A percentile compares a stretch with the other conserved stretches of the same genome.
These are phyloP conservation scores for Perdix hodgsoniae DNA, from an alignment of 2,797 vertebrate species.

Conservation along the genomic window DNA sequence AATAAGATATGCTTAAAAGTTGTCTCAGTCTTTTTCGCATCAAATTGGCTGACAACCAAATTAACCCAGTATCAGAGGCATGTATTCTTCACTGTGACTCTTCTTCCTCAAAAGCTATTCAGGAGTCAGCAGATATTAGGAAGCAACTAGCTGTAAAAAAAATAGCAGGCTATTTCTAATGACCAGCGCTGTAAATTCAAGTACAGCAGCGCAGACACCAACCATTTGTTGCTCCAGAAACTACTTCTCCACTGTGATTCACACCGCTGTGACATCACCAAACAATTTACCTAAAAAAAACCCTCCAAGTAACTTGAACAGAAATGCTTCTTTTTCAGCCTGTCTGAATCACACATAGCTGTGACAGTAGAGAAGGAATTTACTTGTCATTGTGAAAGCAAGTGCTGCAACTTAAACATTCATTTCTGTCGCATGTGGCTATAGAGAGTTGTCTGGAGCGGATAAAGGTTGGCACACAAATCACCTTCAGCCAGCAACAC, in stretches of 20 bases:
- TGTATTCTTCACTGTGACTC: not conserved
- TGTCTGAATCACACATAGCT: constrained; percentile 59
- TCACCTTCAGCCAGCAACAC: not conserved
- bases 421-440: not conserved
- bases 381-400: not conserved
- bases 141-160: not conserved
- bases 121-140: not conserved
- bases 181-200: not conserved
- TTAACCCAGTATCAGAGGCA: not conserved
- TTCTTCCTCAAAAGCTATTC: not conserved
- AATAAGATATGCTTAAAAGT: not conserved
- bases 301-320: not conserved
- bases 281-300: not conserved
- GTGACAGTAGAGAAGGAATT: constrained; percentile 42
- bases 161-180: not conserved
- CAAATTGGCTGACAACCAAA: not conserved
- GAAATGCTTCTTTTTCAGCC: constrained; percentile 25
- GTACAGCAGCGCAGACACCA: not conserved
- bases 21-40: not conserved
- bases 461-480: not conserved
- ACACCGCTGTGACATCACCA: not conserved
- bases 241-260: constrained; percentile 28
- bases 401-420: not conserved
- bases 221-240: not conserved
- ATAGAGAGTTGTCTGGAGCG: not conserved